Percentiles rank a stretch among this genome's conserved stretches.
Evolutionary conservation across 1,140 invertebrate genomes (phyloP).

Genomic region (Zaprionus africanus): DNA sequence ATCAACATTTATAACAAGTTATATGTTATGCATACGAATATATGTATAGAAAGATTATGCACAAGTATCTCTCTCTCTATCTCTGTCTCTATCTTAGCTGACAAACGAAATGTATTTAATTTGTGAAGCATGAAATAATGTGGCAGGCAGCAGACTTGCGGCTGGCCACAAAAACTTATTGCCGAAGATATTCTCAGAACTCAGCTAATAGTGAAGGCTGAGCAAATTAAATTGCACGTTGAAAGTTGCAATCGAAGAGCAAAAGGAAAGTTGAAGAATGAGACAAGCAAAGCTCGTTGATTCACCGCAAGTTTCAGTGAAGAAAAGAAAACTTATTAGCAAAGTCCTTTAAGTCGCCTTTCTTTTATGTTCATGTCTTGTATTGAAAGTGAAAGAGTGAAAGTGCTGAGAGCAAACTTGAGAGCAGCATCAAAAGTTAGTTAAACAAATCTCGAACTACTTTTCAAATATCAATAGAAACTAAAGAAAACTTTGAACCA

Average conservation of each 20-base stretch:
- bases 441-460: not conserved
- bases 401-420: not conserved
- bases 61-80: not conserved
- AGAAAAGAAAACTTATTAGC: constrained; percentile 45
- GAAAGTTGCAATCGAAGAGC: not conserved
- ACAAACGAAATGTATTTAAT: constrained; percentile 56
- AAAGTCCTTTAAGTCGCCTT: constrained; percentile 5
- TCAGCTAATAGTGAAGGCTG: constrained; percentile 51
- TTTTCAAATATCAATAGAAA: not conserved
- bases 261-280: not conserved
- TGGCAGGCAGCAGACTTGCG: constrained; percentile 45
- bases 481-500: no score
- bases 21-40: constrained; percentile 20
- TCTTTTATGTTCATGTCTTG: constrained; percentile 17
- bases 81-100: not conserved
- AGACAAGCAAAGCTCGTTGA: not conserved
- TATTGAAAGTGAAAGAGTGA: not conserved
- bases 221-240: constrained; percentile 57
- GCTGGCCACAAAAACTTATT: constrained; percentile 63
- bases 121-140: constrained; percentile 64
- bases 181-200: constrained; percentile 13
- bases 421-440: not conserved
- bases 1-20: constrained; percentile 7
- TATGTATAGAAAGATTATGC: constrained; percentile 15
- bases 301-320: constrained; percentile 23